Evolutionary conservation across 2,113 vertebrate genomes (phyloP).

Genomic region (Chauna torquata): DNA sequence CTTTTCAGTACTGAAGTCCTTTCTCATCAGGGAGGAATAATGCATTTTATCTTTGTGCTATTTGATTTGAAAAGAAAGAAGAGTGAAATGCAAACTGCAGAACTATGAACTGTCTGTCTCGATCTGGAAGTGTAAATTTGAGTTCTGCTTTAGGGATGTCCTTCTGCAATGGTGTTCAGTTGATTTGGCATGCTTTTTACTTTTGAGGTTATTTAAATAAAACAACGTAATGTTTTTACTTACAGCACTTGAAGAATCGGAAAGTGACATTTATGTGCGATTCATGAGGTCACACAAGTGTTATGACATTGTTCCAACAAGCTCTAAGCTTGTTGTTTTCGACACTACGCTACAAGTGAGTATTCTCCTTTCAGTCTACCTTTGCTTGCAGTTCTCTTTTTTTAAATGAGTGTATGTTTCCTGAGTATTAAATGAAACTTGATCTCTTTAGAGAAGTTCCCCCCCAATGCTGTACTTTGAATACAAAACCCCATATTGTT

Average conservation of each 20-base stretch:
- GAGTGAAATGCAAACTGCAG: not conserved
- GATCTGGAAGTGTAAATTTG: not conserved
- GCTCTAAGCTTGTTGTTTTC: constrained; percentile 97
- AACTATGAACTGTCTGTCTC: not conserved
- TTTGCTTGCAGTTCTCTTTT: not conserved
- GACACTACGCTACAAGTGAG: constrained; percentile 96
- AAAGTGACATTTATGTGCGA: constrained; percentile 94
- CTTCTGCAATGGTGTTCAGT: not conserved
- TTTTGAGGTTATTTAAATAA: constrained; percentile 19
- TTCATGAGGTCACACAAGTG: constrained; percentile 99
- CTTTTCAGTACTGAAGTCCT: not conserved
- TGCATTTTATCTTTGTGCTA: not conserved
- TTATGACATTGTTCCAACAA: constrained; percentile 97
- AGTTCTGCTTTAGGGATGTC: not conserved
- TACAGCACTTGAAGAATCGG: constrained; percentile 87
- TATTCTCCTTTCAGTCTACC: not conserved
- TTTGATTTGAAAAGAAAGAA: not conserved
- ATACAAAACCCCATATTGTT: not conserved
- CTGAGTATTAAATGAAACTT: not conserved
- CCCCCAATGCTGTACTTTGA: not conserved
- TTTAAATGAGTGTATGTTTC: not conserved
- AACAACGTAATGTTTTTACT: constrained; percentile 52
- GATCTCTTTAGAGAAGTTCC: not conserved
- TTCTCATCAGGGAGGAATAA: not conserved
- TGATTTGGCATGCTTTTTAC: not conserved